Evolutionary conservation across 2,797 vertebrate genomes (phyloP).

Genomic region (Acipenser oxyrinchus): DNA sequence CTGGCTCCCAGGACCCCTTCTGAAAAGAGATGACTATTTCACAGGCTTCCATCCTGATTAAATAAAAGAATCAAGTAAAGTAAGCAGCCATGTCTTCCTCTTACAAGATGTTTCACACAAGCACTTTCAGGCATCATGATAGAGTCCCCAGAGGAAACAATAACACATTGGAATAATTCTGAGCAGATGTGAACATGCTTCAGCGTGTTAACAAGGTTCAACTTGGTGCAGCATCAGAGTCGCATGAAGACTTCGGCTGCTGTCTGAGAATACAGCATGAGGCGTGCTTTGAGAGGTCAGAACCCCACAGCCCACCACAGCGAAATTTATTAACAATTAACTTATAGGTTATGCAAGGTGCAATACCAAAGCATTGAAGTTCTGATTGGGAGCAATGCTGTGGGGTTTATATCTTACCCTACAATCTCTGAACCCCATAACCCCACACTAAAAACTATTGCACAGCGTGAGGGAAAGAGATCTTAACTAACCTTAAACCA

Average conservation of each 20-base stretch:
- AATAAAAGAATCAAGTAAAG: constrained; percentile 39
- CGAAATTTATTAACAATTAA: too few species aligned
- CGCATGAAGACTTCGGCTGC: constrained; percentile 8
- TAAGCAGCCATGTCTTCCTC: constrained; percentile 38
- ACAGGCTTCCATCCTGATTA: constrained; percentile 41
- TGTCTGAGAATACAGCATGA: too few species aligned
- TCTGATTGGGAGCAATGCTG: too few species aligned
- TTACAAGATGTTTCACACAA: constrained; percentile 41
- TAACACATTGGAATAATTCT: constrained; percentile 56
- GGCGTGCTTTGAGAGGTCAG: constrained; percentile 17
- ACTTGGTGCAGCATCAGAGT: constrained; percentile 33
- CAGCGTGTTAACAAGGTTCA: constrained; percentile 51
- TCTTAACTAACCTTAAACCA: too few species aligned
- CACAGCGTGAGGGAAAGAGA: too few species aligned
- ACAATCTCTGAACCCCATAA: too few species aligned
- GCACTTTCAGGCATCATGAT: constrained; percentile 34
- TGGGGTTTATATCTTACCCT: too few species aligned
- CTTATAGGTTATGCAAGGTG: too few species aligned
- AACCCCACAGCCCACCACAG: constrained; percentile 11
- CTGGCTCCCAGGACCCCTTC: constrained; percentile 1
- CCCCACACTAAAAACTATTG: too few species aligned
- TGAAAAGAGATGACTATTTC: constrained; percentile 43
- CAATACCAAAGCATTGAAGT: too few species aligned
- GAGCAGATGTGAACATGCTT: constrained; percentile 62
- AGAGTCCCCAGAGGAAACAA: constrained; percentile 56